Conservation (phyloP, 1,140 invertebrate genomes). For the Marisa cornuarietis region DNA sequence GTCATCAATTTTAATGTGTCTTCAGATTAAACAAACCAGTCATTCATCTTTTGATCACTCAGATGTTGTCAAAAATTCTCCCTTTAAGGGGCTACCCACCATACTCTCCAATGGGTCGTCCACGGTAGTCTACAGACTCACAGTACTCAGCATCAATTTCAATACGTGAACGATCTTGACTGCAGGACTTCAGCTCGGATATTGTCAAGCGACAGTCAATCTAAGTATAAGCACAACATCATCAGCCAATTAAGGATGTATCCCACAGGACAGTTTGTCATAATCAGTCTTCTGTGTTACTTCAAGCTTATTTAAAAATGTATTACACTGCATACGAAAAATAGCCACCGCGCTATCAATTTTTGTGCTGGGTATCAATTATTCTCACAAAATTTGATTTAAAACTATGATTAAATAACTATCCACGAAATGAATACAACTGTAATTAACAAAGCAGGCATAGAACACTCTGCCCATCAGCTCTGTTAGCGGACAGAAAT, state of each 20-base stretch:
- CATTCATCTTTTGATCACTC: background rate
- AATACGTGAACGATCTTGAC: conserved; percentile 92
- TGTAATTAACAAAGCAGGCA: too few species aligned
- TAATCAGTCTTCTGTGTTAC: background rate
- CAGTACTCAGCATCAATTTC: conserved; percentile 95
- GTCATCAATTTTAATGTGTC: background rate
- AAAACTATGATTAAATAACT: too few species aligned
- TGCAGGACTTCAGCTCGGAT: conserved; percentile 82
- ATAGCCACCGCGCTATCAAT: too few species aligned
- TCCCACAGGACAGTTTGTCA: too few species aligned
- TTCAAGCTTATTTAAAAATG: background rate
- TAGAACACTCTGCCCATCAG: too few species aligned
- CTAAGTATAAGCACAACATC: background rate
- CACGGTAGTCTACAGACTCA: conserved; percentile 92
- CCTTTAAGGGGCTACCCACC: conserved; percentile 40
- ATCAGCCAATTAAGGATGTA: background rate
- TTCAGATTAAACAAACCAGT: background rate
- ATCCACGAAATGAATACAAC: too few species aligned
- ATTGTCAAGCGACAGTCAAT: conserved; percentile 93
- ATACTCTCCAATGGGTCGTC: conserved; percentile 80
- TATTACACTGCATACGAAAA: background rate
- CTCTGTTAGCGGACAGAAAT: too few species aligned
- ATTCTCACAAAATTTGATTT: too few species aligned
- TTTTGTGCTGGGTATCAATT: too few species aligned
- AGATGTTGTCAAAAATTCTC: background rate